Base-by-base conservation (phyloP, 2,797 vertebrate species). In the Enteromius radiatus region DNA sequence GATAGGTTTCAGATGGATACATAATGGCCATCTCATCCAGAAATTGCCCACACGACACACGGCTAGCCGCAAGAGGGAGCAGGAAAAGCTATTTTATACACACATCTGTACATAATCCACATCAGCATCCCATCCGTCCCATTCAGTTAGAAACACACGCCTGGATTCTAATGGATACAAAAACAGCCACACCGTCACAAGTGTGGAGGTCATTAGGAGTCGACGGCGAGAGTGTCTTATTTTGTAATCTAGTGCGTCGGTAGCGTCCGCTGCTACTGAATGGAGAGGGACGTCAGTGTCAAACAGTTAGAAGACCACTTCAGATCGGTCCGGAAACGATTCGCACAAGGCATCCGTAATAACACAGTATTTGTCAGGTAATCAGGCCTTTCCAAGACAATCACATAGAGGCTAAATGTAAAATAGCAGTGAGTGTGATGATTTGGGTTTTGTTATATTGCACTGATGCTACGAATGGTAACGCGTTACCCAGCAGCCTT, bases 311-410 rank as follows among this genome's bases (percentile, higher is more conserved):
- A 87, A 83, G 87, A 89, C 89, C 89, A 90, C 89, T 91, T 89
- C 86, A 80, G 86, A 56, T 84, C 87, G 83, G 74, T 91, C 52
- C 67, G 78, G 82, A 89, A 89, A 93, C 88, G 82, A 90, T 79
- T 91, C 81, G 90, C 89, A 92, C 91, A 93, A 94, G 93, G 92
- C 91, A 84, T 81, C 86, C 87, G 73, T 91, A 90, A 93, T 91
- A 88, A 90, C 81, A 88, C 86, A 91, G 90, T 92, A 89, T 91
- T 84, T 86, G 85, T 84, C 86, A 88, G 89, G 90, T 90, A 91
- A 93, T 93, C 92, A 90, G 85, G 89, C 80, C 80, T 87, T 87
- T 88, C 84, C 90, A 89, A 43, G 52, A 56, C 36, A 80, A 54
- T 80, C 65, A 80, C 6, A 23, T 5, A 54, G 69, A 70, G 33